Conservation (phyloP, 2,797 vertebrate species). For the Cygnus olor region DNA sequence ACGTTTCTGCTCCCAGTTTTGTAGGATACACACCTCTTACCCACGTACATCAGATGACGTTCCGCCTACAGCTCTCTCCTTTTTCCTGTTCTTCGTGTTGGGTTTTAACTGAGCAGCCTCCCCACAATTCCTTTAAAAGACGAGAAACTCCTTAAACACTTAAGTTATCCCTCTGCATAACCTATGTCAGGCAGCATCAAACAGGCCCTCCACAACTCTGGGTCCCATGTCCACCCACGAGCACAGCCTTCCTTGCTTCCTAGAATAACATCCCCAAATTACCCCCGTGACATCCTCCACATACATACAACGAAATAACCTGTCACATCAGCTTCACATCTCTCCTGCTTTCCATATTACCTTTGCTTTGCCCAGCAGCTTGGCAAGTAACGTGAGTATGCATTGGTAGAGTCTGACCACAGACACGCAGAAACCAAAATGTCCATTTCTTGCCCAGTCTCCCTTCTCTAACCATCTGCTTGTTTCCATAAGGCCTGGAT, state of each 20-base stretch:
- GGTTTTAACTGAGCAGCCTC: not conserved
- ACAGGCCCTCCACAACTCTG: not conserved
- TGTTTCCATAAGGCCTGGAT: not conserved
- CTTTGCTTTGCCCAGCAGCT: no score
- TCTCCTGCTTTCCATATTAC: not conserved
- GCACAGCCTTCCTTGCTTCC: not conserved
- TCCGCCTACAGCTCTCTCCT: not conserved
- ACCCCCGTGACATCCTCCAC: accelerated
- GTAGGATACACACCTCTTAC: not conserved
- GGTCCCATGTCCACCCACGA: not conserved
- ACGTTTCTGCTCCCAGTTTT: not conserved
- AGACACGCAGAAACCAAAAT: not conserved
- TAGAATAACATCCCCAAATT: not conserved
- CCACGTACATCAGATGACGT: not conserved
- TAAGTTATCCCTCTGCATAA: not conserved
- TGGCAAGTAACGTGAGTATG: accelerated
- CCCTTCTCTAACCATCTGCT: not conserved
- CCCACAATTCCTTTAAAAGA: not conserved
- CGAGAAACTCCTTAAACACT: not conserved
- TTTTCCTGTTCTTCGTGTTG: not conserved
- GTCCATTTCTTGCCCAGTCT: not conserved
- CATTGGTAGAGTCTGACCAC: not conserved
- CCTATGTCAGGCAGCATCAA: not conserved
- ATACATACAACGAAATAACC: not conserved
- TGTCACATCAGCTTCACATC: accelerated